Conservation (phyloP, 2,113 vertebrate genomes). For the Tragelaphus strepsiceros region DNA sequence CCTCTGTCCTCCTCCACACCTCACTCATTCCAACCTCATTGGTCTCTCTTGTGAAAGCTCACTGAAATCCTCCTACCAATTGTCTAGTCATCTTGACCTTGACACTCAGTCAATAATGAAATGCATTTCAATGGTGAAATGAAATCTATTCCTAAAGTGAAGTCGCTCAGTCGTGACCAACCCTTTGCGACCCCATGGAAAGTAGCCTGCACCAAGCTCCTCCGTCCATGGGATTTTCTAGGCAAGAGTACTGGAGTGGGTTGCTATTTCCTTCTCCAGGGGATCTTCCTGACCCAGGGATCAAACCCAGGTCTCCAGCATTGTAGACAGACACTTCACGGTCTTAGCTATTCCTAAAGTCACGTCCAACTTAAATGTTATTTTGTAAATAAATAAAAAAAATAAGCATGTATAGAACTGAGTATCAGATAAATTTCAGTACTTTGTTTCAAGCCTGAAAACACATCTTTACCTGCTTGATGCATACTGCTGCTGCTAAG, state of each 20-base stretch:
- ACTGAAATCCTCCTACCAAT: conserved; percentile 71
- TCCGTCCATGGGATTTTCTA: too few relatives aligned
- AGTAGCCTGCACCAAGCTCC: too few relatives aligned
- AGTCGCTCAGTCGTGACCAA: too few relatives aligned
- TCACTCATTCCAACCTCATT: not conserved
- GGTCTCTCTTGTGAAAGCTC: conserved; percentile 47
- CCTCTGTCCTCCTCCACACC: not conserved
- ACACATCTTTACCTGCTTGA: not conserved
- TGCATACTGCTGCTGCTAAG: not conserved
- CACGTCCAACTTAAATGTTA: not conserved
- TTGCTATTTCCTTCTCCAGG: too few relatives aligned
- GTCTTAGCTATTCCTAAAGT: not conserved
- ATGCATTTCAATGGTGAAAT: conserved; percentile 82
- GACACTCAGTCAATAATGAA: conserved; percentile 81
- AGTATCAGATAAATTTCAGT: not conserved
- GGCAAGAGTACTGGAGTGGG: too few relatives aligned
- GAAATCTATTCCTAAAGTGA: not conserved
- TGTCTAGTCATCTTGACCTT: conserved; percentile 74
- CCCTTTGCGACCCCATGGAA: too few relatives aligned
- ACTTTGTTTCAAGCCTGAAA: not conserved
- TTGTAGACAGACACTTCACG: too few relatives aligned
- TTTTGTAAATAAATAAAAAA: not conserved
- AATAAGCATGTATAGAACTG: not conserved
- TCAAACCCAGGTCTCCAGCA: too few relatives aligned
- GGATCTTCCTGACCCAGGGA: too few relatives aligned